Conservation (phyloP, 2,797 vertebrate genomes). For the Cynodonichthys magdalenae region DNA sequence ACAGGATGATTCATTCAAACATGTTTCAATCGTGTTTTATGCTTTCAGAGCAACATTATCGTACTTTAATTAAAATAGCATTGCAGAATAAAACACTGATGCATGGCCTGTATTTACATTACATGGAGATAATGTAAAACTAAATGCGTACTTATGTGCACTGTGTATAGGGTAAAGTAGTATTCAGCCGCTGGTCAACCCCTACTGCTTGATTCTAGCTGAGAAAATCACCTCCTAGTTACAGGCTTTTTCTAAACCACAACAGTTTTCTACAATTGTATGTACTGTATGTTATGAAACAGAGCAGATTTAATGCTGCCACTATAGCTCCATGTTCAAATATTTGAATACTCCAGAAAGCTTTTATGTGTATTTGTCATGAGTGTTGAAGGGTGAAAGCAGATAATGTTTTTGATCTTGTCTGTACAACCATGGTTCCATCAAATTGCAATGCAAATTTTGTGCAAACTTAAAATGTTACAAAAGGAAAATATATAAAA, state of each 20-base stretch:
- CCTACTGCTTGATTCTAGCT: background rate
- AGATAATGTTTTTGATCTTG: too few relatives aligned
- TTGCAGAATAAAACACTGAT: background rate
- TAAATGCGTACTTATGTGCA: background rate
- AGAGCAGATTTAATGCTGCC: background rate
- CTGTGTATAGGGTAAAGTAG: background rate
- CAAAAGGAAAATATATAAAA: too few relatives aligned
- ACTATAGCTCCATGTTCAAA: background rate
- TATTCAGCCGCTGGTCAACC: background rate
- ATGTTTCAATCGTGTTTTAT: background rate
- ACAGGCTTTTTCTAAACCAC: background rate
- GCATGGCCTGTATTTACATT: background rate
- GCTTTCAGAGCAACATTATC: background rate
- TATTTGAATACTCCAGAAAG: too few relatives aligned
- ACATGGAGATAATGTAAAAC: background rate
- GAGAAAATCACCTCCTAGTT: background rate
- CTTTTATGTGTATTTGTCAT: too few relatives aligned
- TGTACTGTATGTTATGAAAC: background rate
- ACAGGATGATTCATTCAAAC: slow-evolving; percentile 9
- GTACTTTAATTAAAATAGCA: background rate
- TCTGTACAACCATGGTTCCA: too few relatives aligned
- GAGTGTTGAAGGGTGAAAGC: too few relatives aligned
- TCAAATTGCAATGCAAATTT: too few relatives aligned
- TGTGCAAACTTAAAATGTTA: too few relatives aligned
- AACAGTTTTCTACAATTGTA: background rate